Conservation (phyloP, 92 coral and sea anemone species). For the Palythoa grandis region DNA sequence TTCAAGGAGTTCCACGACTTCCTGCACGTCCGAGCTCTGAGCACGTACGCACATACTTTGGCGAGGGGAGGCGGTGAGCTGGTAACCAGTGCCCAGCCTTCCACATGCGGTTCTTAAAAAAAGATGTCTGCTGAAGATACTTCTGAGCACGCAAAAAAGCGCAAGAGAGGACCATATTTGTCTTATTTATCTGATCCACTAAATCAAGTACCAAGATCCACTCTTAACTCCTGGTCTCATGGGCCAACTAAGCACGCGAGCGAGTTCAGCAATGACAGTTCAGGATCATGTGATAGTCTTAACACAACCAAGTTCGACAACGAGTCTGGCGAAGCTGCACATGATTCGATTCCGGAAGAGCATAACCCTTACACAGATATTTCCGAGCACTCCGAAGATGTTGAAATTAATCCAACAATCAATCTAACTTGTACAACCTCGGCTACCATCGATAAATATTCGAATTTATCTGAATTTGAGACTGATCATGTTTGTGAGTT, state of each 20-base stretch:
- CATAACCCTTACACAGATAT: not conserved
- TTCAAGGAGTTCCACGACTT: not conserved
- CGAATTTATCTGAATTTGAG: slow-evolving; percentile 2
- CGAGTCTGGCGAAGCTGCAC: slow-evolving; percentile 30
- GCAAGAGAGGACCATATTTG: slow-evolving; percentile 57
- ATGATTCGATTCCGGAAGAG: slow-evolving; percentile 22
- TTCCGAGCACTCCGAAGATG: not conserved
- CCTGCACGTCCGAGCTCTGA: not conserved
- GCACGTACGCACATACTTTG: slow-evolving; percentile 8
- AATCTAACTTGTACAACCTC: not conserved
- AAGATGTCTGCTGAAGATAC: not conserved
- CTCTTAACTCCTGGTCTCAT: not conserved
- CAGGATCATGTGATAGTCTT: not conserved
- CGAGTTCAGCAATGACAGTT: not conserved
- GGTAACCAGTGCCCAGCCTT: slow-evolving; percentile 12
- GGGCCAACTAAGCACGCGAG: not conserved
- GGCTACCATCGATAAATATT: not conserved
- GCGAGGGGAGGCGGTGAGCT: not conserved
- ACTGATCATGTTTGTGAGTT: slow-evolving; percentile 5
- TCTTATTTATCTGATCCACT: slow-evolving; percentile 55
- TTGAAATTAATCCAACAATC: not conserved
- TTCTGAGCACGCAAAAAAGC: not conserved
- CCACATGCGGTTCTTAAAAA: not conserved
- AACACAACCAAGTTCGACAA: not conserved
- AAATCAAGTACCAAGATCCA: slow-evolving; percentile 53